Base-by-base conservation (phyloP, 2,113 vertebrate species). In the Cathartes aura region DNA sequence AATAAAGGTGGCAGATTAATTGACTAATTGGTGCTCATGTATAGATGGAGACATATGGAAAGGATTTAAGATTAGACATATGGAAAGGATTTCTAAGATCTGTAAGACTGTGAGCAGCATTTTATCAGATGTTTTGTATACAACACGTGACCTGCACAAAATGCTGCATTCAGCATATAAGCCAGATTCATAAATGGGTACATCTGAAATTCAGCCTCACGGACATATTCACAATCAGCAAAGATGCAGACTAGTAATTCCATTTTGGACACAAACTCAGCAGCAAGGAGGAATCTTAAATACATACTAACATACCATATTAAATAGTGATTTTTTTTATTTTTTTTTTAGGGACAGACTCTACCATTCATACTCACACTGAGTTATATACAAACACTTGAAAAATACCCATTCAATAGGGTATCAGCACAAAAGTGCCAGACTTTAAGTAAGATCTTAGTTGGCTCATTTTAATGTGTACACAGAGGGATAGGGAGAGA, bases 61-160 rank as follows among this genome's bases (percentile, higher is more conserved):
- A 94, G 88, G 94, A 95, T 97, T 98, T 96, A 96, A 97, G 94
- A 96, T 91, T 94, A 97, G 95, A 97, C 96, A 98, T 96, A 96
- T 97, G 97, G 96, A 97, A 97, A 96, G 93, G 93, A 97, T 98
- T 97, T 96, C 91, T 98, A 95, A 98, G 97, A 96, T 98, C 95
- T 96, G 91, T 94, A 97, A 97, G 93, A 97, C 94, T 96, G 93
- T 75, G 95, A 97, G 93, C 89, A 96, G 94, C 93, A 97, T 96
- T 97, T 96, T 95, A 96, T 97, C 96, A 97, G 94, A 96, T 96
- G 96, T 97, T 97, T 97, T 97, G 95, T 94, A 94, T 89, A 96
- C 95, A 97, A 95, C 95, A 97, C 72, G 85, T 97, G 96, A 97
- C 95, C 93, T 78, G 85, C 92, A 95, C 95, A 98, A 98, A 97